Conservation (phyloP, 2,113 vertebrate species). For the Tonatia bakeri region DNA sequence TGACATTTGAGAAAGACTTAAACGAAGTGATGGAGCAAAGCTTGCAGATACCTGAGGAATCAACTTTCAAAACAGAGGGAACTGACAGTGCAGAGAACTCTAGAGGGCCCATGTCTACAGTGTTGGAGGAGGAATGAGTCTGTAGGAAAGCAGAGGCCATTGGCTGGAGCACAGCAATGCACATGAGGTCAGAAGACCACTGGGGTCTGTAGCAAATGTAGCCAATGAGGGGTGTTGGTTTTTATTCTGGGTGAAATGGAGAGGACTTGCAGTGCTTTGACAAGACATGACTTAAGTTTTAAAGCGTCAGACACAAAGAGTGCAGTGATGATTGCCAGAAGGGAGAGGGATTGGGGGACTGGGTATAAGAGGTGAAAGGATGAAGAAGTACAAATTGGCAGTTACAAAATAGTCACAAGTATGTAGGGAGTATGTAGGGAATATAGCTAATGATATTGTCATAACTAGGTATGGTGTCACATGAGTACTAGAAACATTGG, state of each 20-base stretch:
- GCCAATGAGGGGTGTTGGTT: not conserved
- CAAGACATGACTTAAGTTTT: not conserved
- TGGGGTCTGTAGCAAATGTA: not conserved
- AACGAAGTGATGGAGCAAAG: not conserved
- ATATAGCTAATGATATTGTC: not conserved
- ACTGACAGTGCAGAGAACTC: not conserved
- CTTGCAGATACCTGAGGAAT: not conserved
- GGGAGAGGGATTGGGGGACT: not conserved
- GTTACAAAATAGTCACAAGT: not conserved
- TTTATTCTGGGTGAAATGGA: not conserved
- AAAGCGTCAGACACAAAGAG: not conserved
- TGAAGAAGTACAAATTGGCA: not conserved
- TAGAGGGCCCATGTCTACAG: not conserved
- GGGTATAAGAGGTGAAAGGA: not conserved
- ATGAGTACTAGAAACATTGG: not conserved
- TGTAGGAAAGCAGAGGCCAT: not conserved
- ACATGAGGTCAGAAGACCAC: too few species aligned
- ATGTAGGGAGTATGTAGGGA: not conserved
- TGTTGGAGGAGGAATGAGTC: too few species aligned
- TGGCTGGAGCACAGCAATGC: fast-evolving
- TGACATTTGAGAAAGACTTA: not conserved
- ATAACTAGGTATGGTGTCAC: not conserved
- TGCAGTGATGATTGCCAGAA: not conserved
- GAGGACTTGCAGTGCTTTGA: not conserved
- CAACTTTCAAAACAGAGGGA: not conserved